These are phyloP conservation scores for Stenodera caucasica DNA, from an alignment of 2,888 invertebrate genomes.

Conservation along the genomic window DNA sequence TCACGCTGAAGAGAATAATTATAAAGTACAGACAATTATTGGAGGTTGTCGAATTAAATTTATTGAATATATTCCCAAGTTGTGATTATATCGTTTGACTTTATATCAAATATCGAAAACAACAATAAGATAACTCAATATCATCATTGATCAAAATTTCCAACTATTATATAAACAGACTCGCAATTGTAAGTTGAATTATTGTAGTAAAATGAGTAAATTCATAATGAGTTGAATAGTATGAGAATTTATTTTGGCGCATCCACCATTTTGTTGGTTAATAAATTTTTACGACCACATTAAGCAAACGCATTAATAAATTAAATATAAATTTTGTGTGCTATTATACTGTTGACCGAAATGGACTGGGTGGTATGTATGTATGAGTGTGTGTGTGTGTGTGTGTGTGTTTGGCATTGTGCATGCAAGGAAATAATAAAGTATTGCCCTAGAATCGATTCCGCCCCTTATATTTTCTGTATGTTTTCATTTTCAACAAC, in stretches of 20 bases:
- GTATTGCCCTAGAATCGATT: constrained; percentile 36
- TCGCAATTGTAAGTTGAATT: too few species aligned
- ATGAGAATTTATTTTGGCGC: constrained; percentile 6
- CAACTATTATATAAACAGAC: too few species aligned
- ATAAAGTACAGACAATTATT: background rate
- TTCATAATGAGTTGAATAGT: background rate
- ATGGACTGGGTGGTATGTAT: constrained; percentile 29
- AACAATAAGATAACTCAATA: too few species aligned
- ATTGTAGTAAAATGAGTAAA: background rate
- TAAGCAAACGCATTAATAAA: constrained; percentile 17
- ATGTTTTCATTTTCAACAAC: background rate
- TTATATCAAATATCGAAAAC: too few species aligned
- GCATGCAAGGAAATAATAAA: constrained; percentile 38
- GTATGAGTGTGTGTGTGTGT: constrained; percentile 33
- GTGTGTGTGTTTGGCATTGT: constrained; percentile 36
- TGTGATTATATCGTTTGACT: background rate
- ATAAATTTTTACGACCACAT: constrained; percentile 10
- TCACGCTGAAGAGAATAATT: background rate
- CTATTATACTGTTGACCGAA: constrained; percentile 23
- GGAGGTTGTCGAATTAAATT: background rate
- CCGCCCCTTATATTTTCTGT: background rate
- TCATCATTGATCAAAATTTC: background rate
- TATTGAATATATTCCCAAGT: background rate
- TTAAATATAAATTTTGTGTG: constrained; percentile 23
- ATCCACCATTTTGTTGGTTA: constrained; percentile 12